Evolutionary conservation across 2,113 vertebrate genomes (phyloP).

Genomic region (Malurus cyaneus): DNA sequence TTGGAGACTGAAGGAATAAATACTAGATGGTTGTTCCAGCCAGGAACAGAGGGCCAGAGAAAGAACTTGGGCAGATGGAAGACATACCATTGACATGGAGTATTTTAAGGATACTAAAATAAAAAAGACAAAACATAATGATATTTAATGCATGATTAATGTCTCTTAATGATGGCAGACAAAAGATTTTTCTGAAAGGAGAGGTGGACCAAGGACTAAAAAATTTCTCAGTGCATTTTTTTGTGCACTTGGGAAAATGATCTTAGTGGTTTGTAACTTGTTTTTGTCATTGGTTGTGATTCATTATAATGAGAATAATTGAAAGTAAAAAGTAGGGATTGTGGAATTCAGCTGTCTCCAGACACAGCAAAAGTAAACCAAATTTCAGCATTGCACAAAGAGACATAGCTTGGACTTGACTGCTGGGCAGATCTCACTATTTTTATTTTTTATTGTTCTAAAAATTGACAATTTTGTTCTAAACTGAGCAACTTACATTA

Average conservation of each 20-base stretch:
- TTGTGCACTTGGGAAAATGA: background rate
- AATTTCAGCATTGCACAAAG: background rate
- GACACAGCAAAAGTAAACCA: background rate
- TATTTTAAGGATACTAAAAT: background rate
- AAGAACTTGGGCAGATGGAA: background rate
- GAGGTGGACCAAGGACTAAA: background rate
- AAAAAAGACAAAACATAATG: background rate
- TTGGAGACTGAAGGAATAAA: background rate
- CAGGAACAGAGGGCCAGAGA: background rate
- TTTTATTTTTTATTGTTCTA: background rate
- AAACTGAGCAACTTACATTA: background rate
- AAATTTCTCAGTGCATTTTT: background rate
- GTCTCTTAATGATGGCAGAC: background rate
- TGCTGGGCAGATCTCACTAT: background rate
- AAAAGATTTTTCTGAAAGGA: background rate
- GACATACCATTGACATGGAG: fast-evolving
- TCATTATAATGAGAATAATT: background rate
- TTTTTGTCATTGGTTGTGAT: background rate
- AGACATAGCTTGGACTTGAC: background rate
- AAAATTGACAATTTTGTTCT: background rate
- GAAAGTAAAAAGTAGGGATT: background rate
- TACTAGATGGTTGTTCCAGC: background rate
- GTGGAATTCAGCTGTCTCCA: background rate
- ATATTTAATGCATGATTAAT: background rate
- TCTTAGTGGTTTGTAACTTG: background rate